Evolutionary conservation across 2,113 vertebrate species (phyloP), one percentile per base, ranked within the genome.

Genomic region (Ptychochromis oligacanthus): DNA sequence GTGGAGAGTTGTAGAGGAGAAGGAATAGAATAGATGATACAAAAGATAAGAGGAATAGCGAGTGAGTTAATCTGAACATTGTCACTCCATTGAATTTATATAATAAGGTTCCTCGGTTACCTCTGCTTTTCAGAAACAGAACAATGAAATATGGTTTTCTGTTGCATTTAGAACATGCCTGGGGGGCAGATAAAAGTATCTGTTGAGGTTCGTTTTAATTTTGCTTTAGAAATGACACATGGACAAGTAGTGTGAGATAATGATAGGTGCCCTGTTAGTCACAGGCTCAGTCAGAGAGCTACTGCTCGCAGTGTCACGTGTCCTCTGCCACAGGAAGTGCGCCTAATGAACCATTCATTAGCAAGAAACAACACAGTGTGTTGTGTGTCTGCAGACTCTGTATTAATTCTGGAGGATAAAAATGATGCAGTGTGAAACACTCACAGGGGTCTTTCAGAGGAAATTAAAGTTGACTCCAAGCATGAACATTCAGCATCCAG

Each of bases 321-420:
- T 65, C 43, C 56, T 72, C 59, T 26, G 22, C 82, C 82, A 46
- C 38, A 62, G 79, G 67, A 75, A 64, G 70, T 87, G 40, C 14
- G 6, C 74, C 70, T 55, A 65, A 81, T 64, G 26, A 85, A 43
- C 11, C 76, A 15, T 77, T 61, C n/a, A 77, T 57, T 65, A 70
- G 59, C 43, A 22, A 65, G 74, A 49, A 75, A 59, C 61, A 72
- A 11, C 46, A 38, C 28, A 14, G 18, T 57, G 38, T 43, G 77
- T 20, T 79, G 74, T 70, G 55, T 40, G n/a, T 59, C 43, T 75
- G 36, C 20, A 61, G 75, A 57, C 18, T 17, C 11, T 1, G 6
- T 52, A 9, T 64, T 79, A 24, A 15, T 24, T 61, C 13, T 58
- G 78, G 26, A 54, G 8, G 31, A 61, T 56, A 28, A 40, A 62